A percentile compares a stretch with the other conserved stretches of the same genome.
Conservation (phyloP, 2,888 invertebrate genomes). For the Ophion ellenae region DNA sequence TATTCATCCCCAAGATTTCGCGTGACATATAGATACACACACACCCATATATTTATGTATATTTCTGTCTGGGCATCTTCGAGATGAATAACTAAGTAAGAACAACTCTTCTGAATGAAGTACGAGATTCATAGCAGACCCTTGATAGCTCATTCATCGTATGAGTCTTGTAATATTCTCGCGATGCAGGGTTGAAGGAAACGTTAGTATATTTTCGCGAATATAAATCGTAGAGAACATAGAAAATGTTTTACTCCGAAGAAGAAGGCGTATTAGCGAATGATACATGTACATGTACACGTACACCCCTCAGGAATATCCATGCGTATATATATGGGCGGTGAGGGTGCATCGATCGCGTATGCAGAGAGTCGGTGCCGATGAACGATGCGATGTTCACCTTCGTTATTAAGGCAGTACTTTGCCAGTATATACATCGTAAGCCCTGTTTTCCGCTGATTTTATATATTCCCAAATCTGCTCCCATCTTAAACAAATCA, state of each 20-base stretch:
- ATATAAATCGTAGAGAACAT: slow-evolving; percentile 33
- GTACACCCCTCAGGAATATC: neutral
- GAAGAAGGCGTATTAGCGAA: slow-evolving; percentile 29
- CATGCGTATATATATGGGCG: slow-evolving; percentile 48
- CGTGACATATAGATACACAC: slow-evolving; percentile 10
- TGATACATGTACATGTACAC: slow-evolving; percentile 67
- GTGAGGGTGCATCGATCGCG: slow-evolving; percentile 79
- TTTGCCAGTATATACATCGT: slow-evolving; percentile 37
- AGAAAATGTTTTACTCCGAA: slow-evolving; percentile 42
- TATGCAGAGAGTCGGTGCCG: slow-evolving; percentile 70
- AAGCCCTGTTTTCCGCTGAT: slow-evolving; percentile 46
- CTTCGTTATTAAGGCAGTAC: slow-evolving; percentile 80
- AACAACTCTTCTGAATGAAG: slow-evolving; percentile 50
- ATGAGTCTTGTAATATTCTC: slow-evolving; percentile 52
- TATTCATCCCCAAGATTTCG: slow-evolving; percentile 31
- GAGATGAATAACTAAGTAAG: slow-evolving; percentile 56
- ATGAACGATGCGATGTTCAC: slow-evolving; percentile 76
- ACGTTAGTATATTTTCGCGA: slow-evolving; percentile 24
- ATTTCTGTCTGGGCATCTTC: slow-evolving; percentile 15
- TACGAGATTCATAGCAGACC: slow-evolving; percentile 49
- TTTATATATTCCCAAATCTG: slow-evolving; percentile 56
- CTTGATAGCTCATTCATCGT: slow-evolving; percentile 62
- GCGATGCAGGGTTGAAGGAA: slow-evolving; percentile 34
- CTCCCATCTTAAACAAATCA: slow-evolving; percentile 59
- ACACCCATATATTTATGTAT: slow-evolving; percentile 13